Percentiles rank a stretch among this genome's conserved stretches.
These are phyloP conservation scores for Phaenicophaeus curvirostris DNA, from an alignment of 2,797 vertebrate species.

Conservation along the genomic window DNA sequence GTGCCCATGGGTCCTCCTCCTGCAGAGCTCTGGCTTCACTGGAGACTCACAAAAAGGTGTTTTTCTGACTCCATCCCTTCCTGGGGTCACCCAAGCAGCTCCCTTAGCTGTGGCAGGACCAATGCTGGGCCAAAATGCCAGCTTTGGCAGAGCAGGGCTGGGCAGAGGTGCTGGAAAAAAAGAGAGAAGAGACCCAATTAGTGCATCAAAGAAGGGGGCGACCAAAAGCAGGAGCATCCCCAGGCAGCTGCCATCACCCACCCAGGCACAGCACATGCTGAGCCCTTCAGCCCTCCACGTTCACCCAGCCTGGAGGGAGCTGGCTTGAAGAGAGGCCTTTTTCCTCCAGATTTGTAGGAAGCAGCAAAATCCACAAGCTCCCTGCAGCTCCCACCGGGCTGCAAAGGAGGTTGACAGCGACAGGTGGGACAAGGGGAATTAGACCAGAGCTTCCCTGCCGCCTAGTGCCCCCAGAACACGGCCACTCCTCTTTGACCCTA, in stretches of 20 bases:
- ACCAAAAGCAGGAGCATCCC: not conserved
- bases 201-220: accelerated
- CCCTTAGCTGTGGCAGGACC: not conserved
- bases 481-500: accelerated
- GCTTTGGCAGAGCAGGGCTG: not conserved
- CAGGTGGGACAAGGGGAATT: not conserved
- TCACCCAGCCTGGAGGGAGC: not conserved
- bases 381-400: not conserved
- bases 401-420: not conserved
- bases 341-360: not conserved
- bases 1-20: not conserved
- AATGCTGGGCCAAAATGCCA: accelerated
- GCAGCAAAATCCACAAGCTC: not conserved
- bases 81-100: not conserved
- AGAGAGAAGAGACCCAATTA: accelerated
- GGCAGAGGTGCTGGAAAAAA: not conserved
- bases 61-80: not conserved
- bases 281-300: accelerated
- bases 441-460: not conserved
- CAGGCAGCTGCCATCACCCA: not conserved
- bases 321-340: not conserved
- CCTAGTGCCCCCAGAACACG: not conserved
- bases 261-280: accelerated
- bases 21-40: not conserved
- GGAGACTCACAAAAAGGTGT: not conserved